phyloP scores from a whole-genome alignment of 2,113 vertebrate species.

The Okapia johnstoni region DNA sequence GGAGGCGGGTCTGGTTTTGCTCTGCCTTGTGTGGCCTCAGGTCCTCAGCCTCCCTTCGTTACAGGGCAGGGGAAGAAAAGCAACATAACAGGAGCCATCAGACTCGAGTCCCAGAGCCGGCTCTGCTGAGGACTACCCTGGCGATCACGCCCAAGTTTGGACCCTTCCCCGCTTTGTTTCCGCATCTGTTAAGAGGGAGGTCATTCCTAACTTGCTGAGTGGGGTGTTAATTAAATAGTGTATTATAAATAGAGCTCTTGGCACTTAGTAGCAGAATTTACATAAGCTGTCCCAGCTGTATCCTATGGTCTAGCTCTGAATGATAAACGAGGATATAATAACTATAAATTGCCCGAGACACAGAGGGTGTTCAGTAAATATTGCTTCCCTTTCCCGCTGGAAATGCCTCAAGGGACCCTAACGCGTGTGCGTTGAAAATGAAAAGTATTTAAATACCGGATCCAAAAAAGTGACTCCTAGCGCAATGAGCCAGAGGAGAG shows the following conservation, averaged over 20 bases:
- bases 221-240: not conserved
- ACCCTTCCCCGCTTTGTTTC: not conserved
- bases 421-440: not conserved
- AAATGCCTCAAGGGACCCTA: not conserved
- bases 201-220: not conserved
- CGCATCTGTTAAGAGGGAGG: not conserved
- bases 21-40: not conserved
- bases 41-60: accelerated
- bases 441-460: not conserved
- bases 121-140: not conserved
- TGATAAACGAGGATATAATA: not conserved
- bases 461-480: not conserved
- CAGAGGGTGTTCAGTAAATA: not conserved
- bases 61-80: not conserved
- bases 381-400: not conserved
- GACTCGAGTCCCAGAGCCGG: not conserved
- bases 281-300: not conserved
- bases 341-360: not conserved
- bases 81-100: not conserved
- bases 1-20: not conserved
- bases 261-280: not conserved
- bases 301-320: not conserved
- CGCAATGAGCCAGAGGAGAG: not conserved
- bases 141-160: not conserved
- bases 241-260: not conserved